Conservation (phyloP, 2,113 vertebrate genomes). For the Echinops telfairi region DNA sequence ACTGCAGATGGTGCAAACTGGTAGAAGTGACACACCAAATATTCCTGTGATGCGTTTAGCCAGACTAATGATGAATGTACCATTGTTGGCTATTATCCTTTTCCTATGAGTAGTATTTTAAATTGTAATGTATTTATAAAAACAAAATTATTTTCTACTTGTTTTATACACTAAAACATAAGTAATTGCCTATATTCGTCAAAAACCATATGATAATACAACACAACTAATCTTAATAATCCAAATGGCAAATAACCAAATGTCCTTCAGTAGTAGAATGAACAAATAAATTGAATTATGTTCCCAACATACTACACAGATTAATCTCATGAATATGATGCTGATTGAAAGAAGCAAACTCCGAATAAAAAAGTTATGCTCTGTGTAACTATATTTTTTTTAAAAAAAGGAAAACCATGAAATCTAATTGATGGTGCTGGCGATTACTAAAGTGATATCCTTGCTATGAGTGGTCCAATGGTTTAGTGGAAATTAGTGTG, state of each 20-base stretch:
- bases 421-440: background rate
- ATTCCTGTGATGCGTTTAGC: background rate
- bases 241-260: background rate
- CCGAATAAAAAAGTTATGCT: background rate
- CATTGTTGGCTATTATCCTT: background rate
- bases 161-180: background rate
- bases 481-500: background rate
- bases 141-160: background rate
- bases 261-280: background rate
- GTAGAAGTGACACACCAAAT: background rate
- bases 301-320: background rate
- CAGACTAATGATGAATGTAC: background rate
- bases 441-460: background rate
- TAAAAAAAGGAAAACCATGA: background rate
- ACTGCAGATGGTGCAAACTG: background rate
- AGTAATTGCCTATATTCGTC: background rate
- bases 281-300: background rate
- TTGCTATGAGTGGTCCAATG: background rate
- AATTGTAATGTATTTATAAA: background rate
- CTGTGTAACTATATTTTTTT: background rate
- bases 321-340: background rate
- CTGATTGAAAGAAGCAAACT: background rate
- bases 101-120: background rate
- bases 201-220: background rate
- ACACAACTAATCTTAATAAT: background rate